Conservation (phyloP, 2,797 vertebrate species). For the Ctenopoma kingsleyae region DNA sequence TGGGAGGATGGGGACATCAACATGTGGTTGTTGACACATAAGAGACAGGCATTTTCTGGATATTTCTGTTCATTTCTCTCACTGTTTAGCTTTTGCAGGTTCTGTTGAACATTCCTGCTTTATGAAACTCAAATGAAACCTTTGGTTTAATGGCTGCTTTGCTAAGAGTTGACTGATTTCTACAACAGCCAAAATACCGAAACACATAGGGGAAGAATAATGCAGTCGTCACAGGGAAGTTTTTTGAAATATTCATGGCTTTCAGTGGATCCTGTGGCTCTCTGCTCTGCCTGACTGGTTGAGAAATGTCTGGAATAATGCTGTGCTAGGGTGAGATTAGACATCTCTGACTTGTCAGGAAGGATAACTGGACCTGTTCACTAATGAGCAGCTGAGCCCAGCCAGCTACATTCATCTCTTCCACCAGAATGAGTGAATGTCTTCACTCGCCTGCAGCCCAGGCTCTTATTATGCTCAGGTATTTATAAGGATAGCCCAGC, state of each 20-base stretch:
- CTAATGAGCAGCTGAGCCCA: slow-evolving; percentile 72
- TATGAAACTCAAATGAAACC: neutral
- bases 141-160: neutral
- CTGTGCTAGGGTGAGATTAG: slow-evolving; percentile 38
- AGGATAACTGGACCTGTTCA: slow-evolving; percentile 58
- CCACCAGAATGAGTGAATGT: slow-evolving; percentile 43
- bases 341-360: slow-evolving; percentile 61
- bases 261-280: slow-evolving; percentile 33
- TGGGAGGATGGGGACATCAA: slow-evolving; percentile 26
- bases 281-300: slow-evolving; percentile 35
- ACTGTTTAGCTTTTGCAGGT: neutral
- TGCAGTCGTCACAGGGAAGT: slow-evolving; percentile 22
- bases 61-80: neutral
- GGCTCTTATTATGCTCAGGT: slow-evolving; percentile 60
- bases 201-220: slow-evolving; percentile 3
- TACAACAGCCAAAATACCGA: neutral
- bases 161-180: neutral
- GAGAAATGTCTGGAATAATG: slow-evolving; percentile 55
- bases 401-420: slow-evolving; percentile 45
- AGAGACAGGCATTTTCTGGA: slow-evolving; percentile 7
- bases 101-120: neutral
- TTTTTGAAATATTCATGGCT: slow-evolving; percentile 52
- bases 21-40: slow-evolving; percentile 19
- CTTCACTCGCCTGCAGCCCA: slow-evolving; percentile 49
- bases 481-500: slow-evolving; percentile 62